Evolutionary conservation across 2,113 vertebrate genomes (phyloP).

Genomic region (Phaethon lepturus): DNA sequence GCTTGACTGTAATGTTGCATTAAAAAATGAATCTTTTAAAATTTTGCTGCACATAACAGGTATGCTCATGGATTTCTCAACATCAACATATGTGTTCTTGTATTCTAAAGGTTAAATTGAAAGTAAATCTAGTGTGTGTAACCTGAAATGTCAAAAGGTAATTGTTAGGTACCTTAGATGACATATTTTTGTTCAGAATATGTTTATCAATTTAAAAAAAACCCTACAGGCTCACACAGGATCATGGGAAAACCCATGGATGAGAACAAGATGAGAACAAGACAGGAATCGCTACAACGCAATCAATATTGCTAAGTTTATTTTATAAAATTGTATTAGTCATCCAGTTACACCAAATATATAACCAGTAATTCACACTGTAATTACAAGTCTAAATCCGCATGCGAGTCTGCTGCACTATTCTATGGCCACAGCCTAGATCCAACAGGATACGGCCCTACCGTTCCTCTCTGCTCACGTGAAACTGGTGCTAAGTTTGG

Average conservation of each 20-base stretch:
- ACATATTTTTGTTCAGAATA: background rate
- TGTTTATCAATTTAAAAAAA: background rate
- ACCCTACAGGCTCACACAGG: fast-evolving
- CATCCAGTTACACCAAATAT: background rate
- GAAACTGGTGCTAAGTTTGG: fast-evolving
- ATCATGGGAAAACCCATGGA: background rate
- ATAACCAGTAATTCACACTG: background rate
- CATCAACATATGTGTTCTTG: fast-evolving
- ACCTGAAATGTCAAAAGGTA: background rate
- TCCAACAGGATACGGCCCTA: fast-evolving
- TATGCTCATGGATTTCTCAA: background rate
- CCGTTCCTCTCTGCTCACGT: background rate
- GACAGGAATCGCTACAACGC: background rate
- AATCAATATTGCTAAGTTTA: background rate
- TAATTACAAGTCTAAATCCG: background rate
- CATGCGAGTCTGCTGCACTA: fast-evolving
- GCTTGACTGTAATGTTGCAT: background rate
- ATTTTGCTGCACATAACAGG: background rate
- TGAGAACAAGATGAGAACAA: background rate
- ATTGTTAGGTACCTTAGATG: background rate
- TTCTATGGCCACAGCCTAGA: background rate
- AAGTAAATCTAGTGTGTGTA: background rate
- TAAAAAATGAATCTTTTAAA: background rate
- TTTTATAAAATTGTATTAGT: background rate
- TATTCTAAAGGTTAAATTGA: background rate